Conservation (phyloP, 2,888 invertebrate species). For the Hipparchia semele region DNA sequence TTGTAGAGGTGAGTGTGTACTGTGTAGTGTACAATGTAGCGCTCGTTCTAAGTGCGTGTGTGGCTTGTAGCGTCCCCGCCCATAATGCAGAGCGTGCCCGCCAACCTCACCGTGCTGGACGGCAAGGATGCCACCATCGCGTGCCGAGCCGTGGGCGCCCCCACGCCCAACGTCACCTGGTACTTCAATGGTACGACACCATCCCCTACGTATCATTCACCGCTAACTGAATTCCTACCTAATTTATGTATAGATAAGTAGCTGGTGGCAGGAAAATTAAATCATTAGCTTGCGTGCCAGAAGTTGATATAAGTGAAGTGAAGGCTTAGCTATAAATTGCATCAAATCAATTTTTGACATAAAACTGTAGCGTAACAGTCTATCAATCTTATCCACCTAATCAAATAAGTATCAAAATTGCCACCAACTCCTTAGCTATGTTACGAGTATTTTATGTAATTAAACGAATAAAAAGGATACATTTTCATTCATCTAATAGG, state of each 20-base stretch:
- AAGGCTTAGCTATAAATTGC: neutral
- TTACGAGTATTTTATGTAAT: too few relatives aligned
- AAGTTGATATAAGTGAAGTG: too few relatives aligned
- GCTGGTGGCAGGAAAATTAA: too few relatives aligned
- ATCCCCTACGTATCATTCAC: neutral
- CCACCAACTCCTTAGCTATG: too few relatives aligned
- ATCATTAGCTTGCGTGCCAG: too few relatives aligned
- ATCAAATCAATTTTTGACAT: neutral
- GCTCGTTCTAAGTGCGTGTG: slow-evolving; percentile 66
- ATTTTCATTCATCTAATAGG: too few relatives aligned
- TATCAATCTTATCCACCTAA: too few relatives aligned
- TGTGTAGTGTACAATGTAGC: slow-evolving; percentile 42
- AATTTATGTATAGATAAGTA: too few relatives aligned
- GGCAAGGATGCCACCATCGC: slow-evolving; percentile 95
- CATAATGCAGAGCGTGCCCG: slow-evolving; percentile 91
- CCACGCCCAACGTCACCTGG: slow-evolving; percentile 96
- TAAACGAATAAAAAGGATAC: too few relatives aligned
- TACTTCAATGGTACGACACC: slow-evolving; percentile 90
- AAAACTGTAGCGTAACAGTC: too few relatives aligned
- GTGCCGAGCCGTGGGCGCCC: slow-evolving; percentile 95
- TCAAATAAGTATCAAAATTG: too few relatives aligned
- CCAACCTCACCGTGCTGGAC: slow-evolving; percentile 94
- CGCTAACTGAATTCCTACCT: neutral
- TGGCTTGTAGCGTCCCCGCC: slow-evolving; percentile 92
- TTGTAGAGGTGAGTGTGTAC: neutral